Percentiles rank a stretch among this genome's conserved stretches.
These are phyloP conservation scores for Echinometra lucunter DNA, from an alignment of 53 echinoderm and acorn worm genomes.

Conservation along the genomic window DNA sequence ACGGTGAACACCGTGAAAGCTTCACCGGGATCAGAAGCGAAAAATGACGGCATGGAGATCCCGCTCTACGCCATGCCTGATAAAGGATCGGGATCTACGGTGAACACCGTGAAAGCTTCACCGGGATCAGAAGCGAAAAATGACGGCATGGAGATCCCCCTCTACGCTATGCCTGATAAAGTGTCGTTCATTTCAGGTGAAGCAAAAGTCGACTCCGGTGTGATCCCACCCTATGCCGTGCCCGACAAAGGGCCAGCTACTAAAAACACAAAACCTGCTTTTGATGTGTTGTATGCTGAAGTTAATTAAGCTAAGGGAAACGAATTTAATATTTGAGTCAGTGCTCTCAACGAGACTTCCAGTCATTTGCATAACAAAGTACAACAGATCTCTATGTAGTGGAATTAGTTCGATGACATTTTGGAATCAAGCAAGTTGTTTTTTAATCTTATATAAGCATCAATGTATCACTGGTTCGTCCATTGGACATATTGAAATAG, in stretches of 20 bases:
- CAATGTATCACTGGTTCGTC: too few species aligned
- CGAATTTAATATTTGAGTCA: neutral
- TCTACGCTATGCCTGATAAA: neutral
- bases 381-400: too few species aligned
- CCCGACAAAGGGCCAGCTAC: neutral
- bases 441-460: too few species aligned
- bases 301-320: neutral
- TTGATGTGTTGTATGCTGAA: neutral
- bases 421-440: too few species aligned
- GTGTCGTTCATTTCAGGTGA: neutral
- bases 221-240: neutral
- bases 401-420: too few species aligned
- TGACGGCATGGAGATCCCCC: neutral
- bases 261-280: neutral
- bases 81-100: neutral
- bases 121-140: neutral
- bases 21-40: neutral
- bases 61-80: constrained; percentile 13
- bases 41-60: neutral
- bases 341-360: too few species aligned
- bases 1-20: neutral
- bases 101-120: neutral
- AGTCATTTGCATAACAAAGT: too few species aligned
- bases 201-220: neutral
- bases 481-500: too few species aligned